Evolutionary conservation across 2,113 vertebrate species (phyloP).

Genomic region (Tenrec ecaudatus): DNA sequence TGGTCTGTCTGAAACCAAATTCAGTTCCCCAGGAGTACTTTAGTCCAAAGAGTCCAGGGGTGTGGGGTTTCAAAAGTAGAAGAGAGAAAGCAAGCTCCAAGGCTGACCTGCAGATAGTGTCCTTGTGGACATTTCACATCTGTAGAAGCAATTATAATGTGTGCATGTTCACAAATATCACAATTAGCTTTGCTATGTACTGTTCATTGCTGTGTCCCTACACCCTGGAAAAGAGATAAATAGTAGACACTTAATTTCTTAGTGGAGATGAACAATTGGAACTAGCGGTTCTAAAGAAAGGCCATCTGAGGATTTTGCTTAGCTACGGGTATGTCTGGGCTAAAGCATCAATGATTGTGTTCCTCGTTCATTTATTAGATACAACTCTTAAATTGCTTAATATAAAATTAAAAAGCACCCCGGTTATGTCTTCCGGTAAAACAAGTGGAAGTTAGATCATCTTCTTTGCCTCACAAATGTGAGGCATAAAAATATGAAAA

Average conservation of each 20-base stretch:
- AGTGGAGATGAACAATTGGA: not conserved
- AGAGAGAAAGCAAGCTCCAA: rapidly evolving
- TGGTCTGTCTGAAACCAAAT: not conserved
- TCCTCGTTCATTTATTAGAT: not conserved
- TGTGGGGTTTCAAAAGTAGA: not conserved
- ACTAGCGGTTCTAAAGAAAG: not conserved
- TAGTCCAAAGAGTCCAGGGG: not conserved
- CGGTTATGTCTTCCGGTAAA: not conserved
- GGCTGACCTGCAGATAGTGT: rapidly evolving
- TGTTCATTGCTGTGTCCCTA: not conserved
- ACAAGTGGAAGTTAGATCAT: not conserved
- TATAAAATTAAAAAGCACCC: not conserved
- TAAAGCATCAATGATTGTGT: not conserved
- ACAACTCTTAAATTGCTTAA: not conserved
- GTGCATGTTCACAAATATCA: not conserved
- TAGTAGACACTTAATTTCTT: not conserved
- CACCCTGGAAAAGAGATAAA: not conserved
- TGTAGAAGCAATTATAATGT: rapidly evolving
- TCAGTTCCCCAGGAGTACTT: too few species aligned
- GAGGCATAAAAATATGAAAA: too few species aligned
- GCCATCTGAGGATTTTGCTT: not conserved
- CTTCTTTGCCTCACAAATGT: not conserved
- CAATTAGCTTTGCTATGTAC: not conserved
- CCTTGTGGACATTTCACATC: not conserved
- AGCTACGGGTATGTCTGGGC: not conserved